Evolutionary conservation across 2,113 vertebrate genomes (phyloP).

Genomic region (Lethenteron camtschaticum): DNA sequence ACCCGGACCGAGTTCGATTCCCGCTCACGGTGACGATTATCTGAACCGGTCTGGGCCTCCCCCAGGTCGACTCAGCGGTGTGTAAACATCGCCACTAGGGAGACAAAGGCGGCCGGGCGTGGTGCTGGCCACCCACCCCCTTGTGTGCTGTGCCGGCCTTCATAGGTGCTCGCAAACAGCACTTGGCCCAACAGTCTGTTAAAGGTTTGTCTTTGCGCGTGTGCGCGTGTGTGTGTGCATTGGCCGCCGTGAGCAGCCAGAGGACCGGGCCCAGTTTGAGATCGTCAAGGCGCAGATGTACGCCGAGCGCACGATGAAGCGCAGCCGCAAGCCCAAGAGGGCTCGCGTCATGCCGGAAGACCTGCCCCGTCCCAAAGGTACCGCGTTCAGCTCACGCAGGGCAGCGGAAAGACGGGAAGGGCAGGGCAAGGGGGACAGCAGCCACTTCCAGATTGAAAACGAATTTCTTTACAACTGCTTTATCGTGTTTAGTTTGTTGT

Average conservation of each 20-base stretch:
- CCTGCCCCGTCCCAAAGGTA: slow-evolving; percentile 25
- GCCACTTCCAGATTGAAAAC: background rate
- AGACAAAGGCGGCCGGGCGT: too few relatives aligned
- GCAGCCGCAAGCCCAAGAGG: slow-evolving; percentile 48
- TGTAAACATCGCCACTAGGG: too few relatives aligned
- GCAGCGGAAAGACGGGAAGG: too few relatives aligned
- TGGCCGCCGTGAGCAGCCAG: slow-evolving; percentile 25
- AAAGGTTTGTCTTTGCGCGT: background rate
- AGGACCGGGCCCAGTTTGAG: slow-evolving; percentile 82
- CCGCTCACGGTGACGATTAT: too few relatives aligned
- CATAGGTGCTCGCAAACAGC: background rate
- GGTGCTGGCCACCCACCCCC: too few relatives aligned
- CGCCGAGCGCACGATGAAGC: slow-evolving; percentile 64
- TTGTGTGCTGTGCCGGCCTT: too few relatives aligned
- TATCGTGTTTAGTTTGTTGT: background rate
- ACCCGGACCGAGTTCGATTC: too few relatives aligned
- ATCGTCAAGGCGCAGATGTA: slow-evolving; percentile 95
- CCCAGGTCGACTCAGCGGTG: too few relatives aligned
- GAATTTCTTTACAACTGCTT: background rate
- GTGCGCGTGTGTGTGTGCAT: too few relatives aligned
- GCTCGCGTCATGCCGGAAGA: slow-evolving; percentile 58
- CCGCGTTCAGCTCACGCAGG: background rate
- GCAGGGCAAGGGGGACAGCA: too few relatives aligned
- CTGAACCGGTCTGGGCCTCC: too few relatives aligned
- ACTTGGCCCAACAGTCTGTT: background rate